Conservation (phyloP, 2,888 invertebrate genomes). For the Ectemnius continuus region DNA sequence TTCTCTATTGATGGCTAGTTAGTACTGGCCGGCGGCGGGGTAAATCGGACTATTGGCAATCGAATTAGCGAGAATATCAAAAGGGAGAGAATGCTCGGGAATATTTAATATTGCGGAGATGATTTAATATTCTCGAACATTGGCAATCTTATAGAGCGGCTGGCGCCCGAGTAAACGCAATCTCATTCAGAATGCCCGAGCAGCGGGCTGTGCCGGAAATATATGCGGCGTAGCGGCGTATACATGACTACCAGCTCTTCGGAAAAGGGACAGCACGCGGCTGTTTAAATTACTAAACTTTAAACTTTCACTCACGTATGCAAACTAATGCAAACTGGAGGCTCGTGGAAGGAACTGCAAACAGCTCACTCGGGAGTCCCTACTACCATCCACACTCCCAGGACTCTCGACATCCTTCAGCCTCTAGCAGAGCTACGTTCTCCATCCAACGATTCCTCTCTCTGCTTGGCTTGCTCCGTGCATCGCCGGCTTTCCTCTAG, state of each 20-base stretch:
- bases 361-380: constrained; percentile 71
- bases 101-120: too few relatives aligned
- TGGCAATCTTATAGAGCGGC: constrained; percentile 2
- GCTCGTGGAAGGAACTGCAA: constrained; percentile 72
- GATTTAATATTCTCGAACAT: constrained; percentile 10
- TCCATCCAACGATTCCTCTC: constrained; percentile 12
- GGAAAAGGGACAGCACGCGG: constrained; percentile 63
- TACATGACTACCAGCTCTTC: constrained; percentile 44
- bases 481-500: constrained; percentile 16
- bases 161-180: constrained; percentile 20
- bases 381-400: constrained; percentile 54
- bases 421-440: constrained; percentile 34
- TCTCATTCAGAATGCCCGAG: too few relatives aligned
- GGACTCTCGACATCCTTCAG: constrained; percentile 58
- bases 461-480: constrained; percentile 14
- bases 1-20: too few relatives aligned
- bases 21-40: too few relatives aligned
- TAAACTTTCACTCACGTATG: constrained; percentile 73
- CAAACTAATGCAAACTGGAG: constrained; percentile 73
- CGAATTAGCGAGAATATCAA: too few relatives aligned
- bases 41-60: too few relatives aligned
- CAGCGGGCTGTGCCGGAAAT: too few relatives aligned
- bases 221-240: constrained; percentile 19
- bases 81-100: too few relatives aligned
- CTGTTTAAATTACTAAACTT: constrained; percentile 74